These are phyloP conservation scores for Phycodurus eques DNA, from an alignment of 2,113 vertebrate species.

Conservation along the genomic window DNA sequence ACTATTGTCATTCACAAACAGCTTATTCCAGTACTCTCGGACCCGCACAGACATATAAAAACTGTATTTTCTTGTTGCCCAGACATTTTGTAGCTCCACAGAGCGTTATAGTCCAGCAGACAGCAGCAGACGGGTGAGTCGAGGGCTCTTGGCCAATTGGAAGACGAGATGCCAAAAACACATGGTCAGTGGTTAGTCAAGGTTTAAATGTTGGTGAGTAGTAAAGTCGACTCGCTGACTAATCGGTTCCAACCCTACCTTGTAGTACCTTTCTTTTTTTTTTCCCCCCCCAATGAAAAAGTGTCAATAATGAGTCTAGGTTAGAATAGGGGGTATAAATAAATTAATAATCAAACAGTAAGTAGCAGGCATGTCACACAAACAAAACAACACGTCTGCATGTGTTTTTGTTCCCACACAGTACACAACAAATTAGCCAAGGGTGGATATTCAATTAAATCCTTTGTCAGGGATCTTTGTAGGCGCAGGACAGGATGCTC, in stretches of 20 bases:
- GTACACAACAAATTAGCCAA: slow-evolving; percentile 67
- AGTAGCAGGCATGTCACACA: slow-evolving; percentile 7
- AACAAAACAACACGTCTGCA: slow-evolving; percentile 20
- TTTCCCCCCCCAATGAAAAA: too few relatives aligned
- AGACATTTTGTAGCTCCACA: too few relatives aligned
- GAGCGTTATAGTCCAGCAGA: too few relatives aligned
- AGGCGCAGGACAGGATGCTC: slow-evolving; percentile 64
- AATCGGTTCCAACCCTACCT: background rate
- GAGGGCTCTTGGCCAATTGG: too few relatives aligned
- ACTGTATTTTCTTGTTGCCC: too few relatives aligned
- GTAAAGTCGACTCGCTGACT: background rate
- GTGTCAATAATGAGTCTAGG: background rate
- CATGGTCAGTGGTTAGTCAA: too few relatives aligned
- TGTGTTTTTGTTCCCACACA: slow-evolving; percentile 40
- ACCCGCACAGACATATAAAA: too few relatives aligned
- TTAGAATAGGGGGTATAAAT: background rate
- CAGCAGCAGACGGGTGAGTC: too few relatives aligned
- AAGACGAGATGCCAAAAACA: too few relatives aligned
- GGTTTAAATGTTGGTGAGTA: background rate
- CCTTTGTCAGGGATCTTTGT: slow-evolving; percentile 69
- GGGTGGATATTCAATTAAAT: slow-evolving; percentile 73
- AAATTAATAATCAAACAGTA: slow-evolving; percentile 13
- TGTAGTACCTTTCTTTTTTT: background rate
- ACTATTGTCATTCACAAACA: too few relatives aligned
- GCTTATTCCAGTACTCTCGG: too few relatives aligned